Base-by-base conservation (phyloP, 1,140 invertebrate genomes). In the Hylyphantes graminicola region DNA sequence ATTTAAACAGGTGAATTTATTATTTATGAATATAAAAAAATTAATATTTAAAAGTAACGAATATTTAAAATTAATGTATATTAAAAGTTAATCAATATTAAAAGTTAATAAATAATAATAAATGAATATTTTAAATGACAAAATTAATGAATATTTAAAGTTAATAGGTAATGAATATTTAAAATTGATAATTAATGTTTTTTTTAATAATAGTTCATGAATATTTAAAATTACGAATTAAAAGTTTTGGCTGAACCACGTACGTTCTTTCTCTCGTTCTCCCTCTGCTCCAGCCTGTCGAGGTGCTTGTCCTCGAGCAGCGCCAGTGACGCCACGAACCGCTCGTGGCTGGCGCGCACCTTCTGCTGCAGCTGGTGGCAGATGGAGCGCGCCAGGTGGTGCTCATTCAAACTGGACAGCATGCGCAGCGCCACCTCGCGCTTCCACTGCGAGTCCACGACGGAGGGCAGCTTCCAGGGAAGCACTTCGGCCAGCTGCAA, bases 261-360 rank as follows among this genome's bases (percentile, higher is more conserved):
- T 73, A 85, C 83, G 21, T 85, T 85, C 57, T 54, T 79, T 1
- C 95, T 92, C 82, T 94, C 93, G 86, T 96, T 94, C 89, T 96
- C 95, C 0, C 95, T 96, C 87, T 94, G 93, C 87, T 96, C 94
- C 57, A 97, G 88, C 85, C 94, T 92, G 17, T 93, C 93, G 5
- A 92, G 92, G 78, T 95, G 92, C 88, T 93, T 92, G 12, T 78
- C 75, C 57, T 85, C 94, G 13, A 96, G 87, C 53, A 93, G 92
- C 74, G 92, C 90, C 1, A 96, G 89, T 2, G 94, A 93, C 0
- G 91, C 88, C 73, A 93, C 90, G 89, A 95, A 95, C 0, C 93
- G 89, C 78, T 93, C 93, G 86, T 95, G 94, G 0, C 93, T 93
- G 8, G 91, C 89, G 87, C 92, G 92, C 7, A 94, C 89, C 85